Base-by-base conservation (phyloP, 1,140 invertebrate genomes). In the Araneus ventricosus region DNA sequence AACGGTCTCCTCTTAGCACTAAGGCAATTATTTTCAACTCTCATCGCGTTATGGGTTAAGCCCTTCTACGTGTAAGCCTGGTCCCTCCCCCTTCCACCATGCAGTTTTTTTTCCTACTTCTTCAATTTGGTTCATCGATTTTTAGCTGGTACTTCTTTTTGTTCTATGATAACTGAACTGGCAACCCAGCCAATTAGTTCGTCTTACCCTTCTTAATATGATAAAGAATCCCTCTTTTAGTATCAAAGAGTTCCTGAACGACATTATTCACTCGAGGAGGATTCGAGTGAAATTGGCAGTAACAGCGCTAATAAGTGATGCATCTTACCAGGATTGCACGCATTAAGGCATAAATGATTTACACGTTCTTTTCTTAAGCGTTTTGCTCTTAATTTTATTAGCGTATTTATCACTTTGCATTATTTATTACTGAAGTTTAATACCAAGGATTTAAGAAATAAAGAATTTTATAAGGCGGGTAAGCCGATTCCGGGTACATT, bases 11-110 rank as follows among this genome's bases (percentile, higher is more conserved):
- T 27, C 52, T 90, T 24, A 82, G 34, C 88, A 45, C 70, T 57
- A 90, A 90, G 75, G 88, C 88, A 90, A 90, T 90, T 90, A 90
- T 90, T 90, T 61, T 57, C 75, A 90, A 39, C 70, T 90, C 88
- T 80, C 41, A 41, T 59, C 75, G 27, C 70, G 88, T 90, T 90
- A 80, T 90, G 75, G 45, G 30, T 24, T 90, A 70, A 37, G 63
- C n/a, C 39, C 39, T 88, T 41, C 22, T 45, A 27, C 30, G 39
- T 70, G 39, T 41, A 79, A 34, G 22, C 10, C 80, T 52, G 37
- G 61, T 22, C n/a, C 30, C 22, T 61, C n/a, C n/a, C 30, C 52
- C 22, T 7, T 34, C 8, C 59, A 22, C 14, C 27, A 52, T n/a
- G 41, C 41, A 37, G 45, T 5, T 90, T 90, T 59, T 80, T 80